Evolutionary conservation across 1,140 invertebrate genomes (phyloP).

Genomic region (Lasioglossum albipes): DNA sequence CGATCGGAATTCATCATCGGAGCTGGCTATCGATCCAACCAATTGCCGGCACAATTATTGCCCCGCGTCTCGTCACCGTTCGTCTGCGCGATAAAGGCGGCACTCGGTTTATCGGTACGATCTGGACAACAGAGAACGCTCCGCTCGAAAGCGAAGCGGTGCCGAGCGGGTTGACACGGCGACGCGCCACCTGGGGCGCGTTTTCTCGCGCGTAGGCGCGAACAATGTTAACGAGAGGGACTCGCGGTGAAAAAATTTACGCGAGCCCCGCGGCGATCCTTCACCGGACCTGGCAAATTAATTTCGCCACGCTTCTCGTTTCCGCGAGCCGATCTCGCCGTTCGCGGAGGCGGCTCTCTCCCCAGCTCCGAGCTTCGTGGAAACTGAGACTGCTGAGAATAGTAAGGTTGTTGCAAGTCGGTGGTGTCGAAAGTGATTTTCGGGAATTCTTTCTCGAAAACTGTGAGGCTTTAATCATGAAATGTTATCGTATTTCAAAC

Average conservation of each 20-base stretch:
- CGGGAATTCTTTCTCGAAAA: no score
- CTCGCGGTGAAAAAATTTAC: slow-evolving; percentile 42
- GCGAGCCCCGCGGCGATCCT: slow-evolving; percentile 9
- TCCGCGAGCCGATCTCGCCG: not conserved
- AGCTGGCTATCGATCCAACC: slow-evolving; percentile 18
- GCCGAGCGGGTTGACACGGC: slow-evolving; percentile 27
- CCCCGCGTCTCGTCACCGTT: slow-evolving; percentile 26
- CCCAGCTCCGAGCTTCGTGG: no score
- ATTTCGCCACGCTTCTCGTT: slow-evolving; percentile 26
- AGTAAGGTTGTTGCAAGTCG: no score
- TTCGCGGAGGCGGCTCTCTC: no score
- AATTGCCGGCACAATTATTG: slow-evolving; percentile 47
- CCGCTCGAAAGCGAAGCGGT: not conserved
- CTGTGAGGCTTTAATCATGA: no score
- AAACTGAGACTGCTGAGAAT: no score
- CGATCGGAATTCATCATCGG: slow-evolving; percentile 19
- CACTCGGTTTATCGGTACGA: slow-evolving; percentile 49
- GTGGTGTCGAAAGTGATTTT: no score
- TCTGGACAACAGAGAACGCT: slow-evolving; percentile 35
- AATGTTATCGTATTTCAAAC: no score
- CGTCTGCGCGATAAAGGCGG: slow-evolving; percentile 48
- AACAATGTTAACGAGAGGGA: slow-evolving; percentile 51
- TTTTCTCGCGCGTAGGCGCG: slow-evolving; percentile 39
- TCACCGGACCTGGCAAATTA: slow-evolving; percentile 38
- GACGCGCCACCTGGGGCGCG: slow-evolving; percentile 47